Evolutionary conservation across 2,888 invertebrate genomes (phyloP).

Genomic region (Lasioglossum lativentre): DNA sequence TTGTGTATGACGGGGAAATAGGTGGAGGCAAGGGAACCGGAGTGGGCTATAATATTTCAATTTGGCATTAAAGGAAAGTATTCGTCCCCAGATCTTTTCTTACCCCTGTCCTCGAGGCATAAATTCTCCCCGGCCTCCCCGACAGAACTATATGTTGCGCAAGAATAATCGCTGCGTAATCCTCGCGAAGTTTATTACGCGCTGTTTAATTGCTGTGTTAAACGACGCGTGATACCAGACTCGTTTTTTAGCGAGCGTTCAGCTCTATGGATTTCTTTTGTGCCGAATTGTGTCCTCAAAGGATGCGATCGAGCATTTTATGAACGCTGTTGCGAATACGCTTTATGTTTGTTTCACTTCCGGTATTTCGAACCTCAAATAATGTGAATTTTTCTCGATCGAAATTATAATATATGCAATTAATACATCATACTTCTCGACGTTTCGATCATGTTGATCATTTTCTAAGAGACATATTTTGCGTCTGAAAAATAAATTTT

Average conservation of each 20-base stretch:
- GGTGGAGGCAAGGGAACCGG: slow-evolving; percentile 4
- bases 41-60: slow-evolving; percentile 52
- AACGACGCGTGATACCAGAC: slow-evolving; percentile 50
- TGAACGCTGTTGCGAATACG: background rate
- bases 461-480: no score
- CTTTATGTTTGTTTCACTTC: background rate
- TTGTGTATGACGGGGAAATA: slow-evolving; percentile 9
- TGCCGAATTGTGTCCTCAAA: slow-evolving; percentile 13
- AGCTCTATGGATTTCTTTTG: slow-evolving; percentile 12
- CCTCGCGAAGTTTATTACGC: slow-evolving; percentile 34
- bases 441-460: no score
- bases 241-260: slow-evolving; percentile 18
- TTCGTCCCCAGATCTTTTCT: slow-evolving; percentile 28
- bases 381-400: no score
- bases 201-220: slow-evolving; percentile 46
- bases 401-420: no score
- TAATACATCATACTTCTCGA: no score
- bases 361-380: background rate
- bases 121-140: slow-evolving; percentile 21
- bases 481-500: no score
- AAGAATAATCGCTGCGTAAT: slow-evolving; percentile 48
- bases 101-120: slow-evolving; percentile 27
- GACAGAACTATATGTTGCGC: slow-evolving; percentile 10
- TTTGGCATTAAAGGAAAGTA: slow-evolving; percentile 42
- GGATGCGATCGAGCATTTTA: slow-evolving; percentile 28